Evolutionary conservation across 2,797 vertebrate species (phyloP).

Genomic region (Hozukius guyotensis): DNA sequence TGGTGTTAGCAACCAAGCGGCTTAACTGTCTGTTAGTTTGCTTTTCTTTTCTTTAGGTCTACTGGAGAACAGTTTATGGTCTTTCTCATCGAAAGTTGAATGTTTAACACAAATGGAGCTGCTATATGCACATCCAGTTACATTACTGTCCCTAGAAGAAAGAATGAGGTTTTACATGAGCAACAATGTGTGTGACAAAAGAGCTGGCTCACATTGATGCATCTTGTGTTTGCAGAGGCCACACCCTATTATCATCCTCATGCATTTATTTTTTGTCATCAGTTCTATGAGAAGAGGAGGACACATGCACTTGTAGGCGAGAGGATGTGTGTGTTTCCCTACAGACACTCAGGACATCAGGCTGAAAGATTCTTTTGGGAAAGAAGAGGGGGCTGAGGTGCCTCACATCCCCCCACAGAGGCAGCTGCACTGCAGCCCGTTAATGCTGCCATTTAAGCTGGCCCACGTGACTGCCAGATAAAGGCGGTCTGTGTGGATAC

Average conservation of each 20-base stretch:
- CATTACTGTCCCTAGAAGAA: neutral
- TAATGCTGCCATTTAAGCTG: constrained; percentile 69
- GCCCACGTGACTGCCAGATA: constrained; percentile 76
- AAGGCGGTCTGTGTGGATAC: constrained; percentile 72
- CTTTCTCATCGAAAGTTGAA: neutral
- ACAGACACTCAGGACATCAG: neutral
- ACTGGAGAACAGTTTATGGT: constrained; percentile 2
- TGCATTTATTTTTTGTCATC: neutral
- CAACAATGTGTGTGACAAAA: constrained; percentile 7
- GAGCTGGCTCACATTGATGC: neutral
- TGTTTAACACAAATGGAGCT: constrained; percentile 10
- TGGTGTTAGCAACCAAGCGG: constrained; percentile 57
- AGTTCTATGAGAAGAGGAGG: neutral
- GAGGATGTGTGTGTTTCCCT: neutral
- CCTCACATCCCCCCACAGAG: constrained; percentile 34
- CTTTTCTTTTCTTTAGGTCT: neutral
- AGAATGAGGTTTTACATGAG: neutral
- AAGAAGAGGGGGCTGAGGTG: constrained; percentile 1
- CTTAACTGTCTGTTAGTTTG: neutral
- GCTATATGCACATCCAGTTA: neutral
- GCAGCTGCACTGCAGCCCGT: constrained; percentile 60
- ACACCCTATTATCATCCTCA: neutral
- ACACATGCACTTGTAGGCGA: neutral
- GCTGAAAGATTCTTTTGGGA: neutral
- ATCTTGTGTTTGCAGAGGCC: constrained; percentile 1